Base-by-base conservation (phyloP, 1,140 invertebrate species). In the Meloidogyne hapla region DNA sequence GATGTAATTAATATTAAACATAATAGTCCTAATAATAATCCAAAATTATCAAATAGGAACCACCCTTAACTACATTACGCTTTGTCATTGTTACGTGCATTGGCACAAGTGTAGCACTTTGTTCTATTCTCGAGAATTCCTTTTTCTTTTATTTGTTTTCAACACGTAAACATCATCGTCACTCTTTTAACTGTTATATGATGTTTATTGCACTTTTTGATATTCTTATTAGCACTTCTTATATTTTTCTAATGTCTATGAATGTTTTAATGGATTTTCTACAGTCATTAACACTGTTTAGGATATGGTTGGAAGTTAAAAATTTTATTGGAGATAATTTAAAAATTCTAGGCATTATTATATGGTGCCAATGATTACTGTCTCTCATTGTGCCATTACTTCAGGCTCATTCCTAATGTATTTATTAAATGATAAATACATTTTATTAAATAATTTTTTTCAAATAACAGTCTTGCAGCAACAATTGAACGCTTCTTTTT, bases 331-430 rank as follows among this genome's bases (percentile, higher is more conserved):
- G n/a, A n/a, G n/a, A n/a, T n/a, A 33, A 33, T 33, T 5, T 8
- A 33, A 33, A 8, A 48, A 25, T 80, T 61, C 21, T 13, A 75
- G 70, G 70, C 56, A 74, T 23, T 64, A 77, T 56, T 85, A 85
- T 67, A 86, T 85, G 84, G 80, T 83, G 18, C 84, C 84, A 13
- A 83, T 85, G 63, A 61, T 85, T 33, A 85, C 84, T 3, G 69
- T 83, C 9, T 86, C 84, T 12, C 84, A 85, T 63, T 86, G 85
- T 26, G 84, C 83, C 0, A 86, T 85, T 69, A 86, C 83, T 15
- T 77, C 84, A 12, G 82, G 82, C 6, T 83, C 79, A 48, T 86
- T 85, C 48, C 81, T 86, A 2, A 85, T 85, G 70, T 73, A 28
- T 63, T 48, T 25, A 15, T 71, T 25, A 1, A 56, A 13, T 15